Conservation (phyloP, 2,113 vertebrate species). For the Diadophis punctatus region DNA sequence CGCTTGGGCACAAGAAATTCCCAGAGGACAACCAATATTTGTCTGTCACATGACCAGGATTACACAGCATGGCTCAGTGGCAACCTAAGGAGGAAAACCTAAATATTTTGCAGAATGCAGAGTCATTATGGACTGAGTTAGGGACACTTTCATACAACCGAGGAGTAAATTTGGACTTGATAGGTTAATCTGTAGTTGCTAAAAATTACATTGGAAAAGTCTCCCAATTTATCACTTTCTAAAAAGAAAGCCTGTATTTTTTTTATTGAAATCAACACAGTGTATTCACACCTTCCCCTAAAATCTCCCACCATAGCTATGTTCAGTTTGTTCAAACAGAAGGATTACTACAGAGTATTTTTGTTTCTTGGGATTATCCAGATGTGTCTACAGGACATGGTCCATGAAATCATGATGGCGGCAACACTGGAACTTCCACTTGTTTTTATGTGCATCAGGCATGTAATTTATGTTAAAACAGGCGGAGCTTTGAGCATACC, state of each 20-base stretch:
- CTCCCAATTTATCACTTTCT: neutral
- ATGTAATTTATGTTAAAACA: neutral
- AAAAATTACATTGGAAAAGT: neutral
- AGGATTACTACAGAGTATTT: neutral
- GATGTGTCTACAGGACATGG: neutral
- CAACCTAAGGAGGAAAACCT: neutral
- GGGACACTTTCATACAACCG: neutral
- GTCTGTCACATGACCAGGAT: neutral
- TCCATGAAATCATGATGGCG: neutral
- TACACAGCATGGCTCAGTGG: neutral
- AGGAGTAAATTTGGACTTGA: neutral
- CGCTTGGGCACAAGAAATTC: neutral
- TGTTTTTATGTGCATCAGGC: neutral
- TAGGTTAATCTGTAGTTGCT: neutral
- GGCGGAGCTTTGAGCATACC: neutral
- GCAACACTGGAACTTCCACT: neutral
- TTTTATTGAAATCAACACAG: neutral
- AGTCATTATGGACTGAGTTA: neutral
- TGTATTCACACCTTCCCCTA: neutral
- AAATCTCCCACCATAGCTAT: neutral
- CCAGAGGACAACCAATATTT: neutral
- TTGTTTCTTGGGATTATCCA: neutral
- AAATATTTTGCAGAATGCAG: neutral
- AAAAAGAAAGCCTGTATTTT: neutral
- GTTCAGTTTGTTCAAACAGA: neutral